Conservation (phyloP, 1,140 invertebrate species). For the Doryteuthis pealeii region DNA sequence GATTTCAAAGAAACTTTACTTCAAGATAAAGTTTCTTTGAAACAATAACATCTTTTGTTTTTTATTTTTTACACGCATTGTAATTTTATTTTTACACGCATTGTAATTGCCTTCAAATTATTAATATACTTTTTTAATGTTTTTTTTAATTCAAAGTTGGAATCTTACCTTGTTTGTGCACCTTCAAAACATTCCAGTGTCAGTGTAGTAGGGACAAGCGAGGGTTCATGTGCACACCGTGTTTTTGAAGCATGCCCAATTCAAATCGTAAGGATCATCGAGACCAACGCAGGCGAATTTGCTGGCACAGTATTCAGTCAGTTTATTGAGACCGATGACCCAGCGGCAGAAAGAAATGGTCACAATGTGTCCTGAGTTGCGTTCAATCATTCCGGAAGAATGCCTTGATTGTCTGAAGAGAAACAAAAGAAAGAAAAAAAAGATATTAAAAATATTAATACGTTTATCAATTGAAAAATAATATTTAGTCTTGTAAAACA, state of each 20-base stretch:
- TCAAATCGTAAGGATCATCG: conserved; percentile 69
- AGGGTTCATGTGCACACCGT: conserved; percentile 82
- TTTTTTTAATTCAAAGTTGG: too few species aligned
- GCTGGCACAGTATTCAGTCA: conserved; percentile 93
- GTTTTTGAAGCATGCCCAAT: conserved; percentile 39
- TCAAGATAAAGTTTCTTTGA: too few species aligned
- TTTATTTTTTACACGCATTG: too few species aligned
- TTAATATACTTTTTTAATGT: too few species aligned
- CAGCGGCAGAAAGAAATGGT: conserved; percentile 92
- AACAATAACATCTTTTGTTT: too few species aligned
- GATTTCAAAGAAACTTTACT: too few species aligned
- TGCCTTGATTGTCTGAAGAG: conserved; percentile 65
- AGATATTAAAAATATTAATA: too few species aligned
- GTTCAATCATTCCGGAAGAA: conserved; percentile 80
- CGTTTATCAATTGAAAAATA: too few species aligned
- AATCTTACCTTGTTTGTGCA: conserved; percentile 76
- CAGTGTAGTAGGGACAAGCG: conserved; percentile 92
- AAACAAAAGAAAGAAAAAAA: conserved; percentile 13
- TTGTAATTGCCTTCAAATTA: too few species aligned
- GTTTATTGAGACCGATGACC: conserved; percentile 67
- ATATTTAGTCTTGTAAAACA: too few species aligned
- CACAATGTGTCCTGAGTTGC: conserved; percentile 89
- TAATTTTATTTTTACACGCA: too few species aligned
- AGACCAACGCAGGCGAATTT: conserved; percentile 91
- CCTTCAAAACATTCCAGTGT: conserved; percentile 95